Percentiles rank a stretch among this genome's conserved stretches.
Conservation (phyloP, 2,797 vertebrate genomes). For the Acanthurus tractus region DNA sequence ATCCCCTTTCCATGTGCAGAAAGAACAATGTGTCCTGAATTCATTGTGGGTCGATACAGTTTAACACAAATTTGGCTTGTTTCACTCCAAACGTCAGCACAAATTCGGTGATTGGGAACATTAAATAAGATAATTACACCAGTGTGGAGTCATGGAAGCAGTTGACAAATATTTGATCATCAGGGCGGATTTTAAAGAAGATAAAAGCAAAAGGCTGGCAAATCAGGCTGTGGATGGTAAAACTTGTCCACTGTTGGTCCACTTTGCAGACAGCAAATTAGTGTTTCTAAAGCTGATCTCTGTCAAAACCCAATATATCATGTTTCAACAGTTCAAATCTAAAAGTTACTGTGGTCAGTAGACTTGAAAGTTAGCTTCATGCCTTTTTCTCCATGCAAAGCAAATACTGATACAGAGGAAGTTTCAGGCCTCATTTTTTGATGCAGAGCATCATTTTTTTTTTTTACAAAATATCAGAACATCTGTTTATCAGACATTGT, state of each 20-base stretch:
- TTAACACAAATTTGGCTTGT: background rate
- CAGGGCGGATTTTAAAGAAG: background rate
- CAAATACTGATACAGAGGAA: constrained; percentile 31
- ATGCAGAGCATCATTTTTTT: background rate
- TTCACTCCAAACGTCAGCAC: background rate
- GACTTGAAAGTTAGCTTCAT: constrained; percentile 34
- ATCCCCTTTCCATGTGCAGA: background rate
- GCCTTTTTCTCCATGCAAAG: constrained; percentile 27
- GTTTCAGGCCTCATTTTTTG: constrained; percentile 12
- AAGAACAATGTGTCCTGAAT: background rate
- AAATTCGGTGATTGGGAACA: background rate
- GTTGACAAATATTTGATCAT: background rate
- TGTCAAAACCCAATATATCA: constrained; percentile 48
- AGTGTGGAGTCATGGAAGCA: background rate
- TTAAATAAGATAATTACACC: background rate
- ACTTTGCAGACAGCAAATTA: constrained; percentile 50
- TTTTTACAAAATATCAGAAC: constrained; percentile 3
- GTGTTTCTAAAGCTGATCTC: constrained; percentile 51
- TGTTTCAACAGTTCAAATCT: constrained; percentile 58
- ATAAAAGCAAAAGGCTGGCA: background rate
- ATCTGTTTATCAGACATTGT: constrained; percentile 9
- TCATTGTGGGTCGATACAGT: background rate
- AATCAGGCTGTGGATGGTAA: constrained; percentile 9
- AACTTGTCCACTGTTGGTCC: constrained; percentile 23
- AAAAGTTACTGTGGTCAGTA: constrained; percentile 64